phyloP scores from a whole-genome alignment of 2,888 invertebrate species.

The Melanotus villosus region DNA sequence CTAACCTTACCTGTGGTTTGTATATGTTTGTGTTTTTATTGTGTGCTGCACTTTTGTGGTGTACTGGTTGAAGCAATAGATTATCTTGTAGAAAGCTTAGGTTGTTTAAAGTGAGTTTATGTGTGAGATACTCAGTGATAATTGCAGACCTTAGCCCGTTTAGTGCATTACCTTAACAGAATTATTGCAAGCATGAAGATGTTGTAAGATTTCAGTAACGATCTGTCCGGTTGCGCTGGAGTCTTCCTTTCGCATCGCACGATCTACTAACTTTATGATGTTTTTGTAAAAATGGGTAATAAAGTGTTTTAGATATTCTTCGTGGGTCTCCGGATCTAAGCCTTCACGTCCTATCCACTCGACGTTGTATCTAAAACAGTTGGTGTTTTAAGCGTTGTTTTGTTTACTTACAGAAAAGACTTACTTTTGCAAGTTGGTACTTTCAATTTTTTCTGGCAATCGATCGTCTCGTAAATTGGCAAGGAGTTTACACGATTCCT shows the following conservation, averaged over 20 bases:
- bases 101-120: too few species aligned
- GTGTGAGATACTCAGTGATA: too few species aligned
- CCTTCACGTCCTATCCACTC: conserved; percentile 98
- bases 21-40: too few species aligned
- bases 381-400: too few species aligned
- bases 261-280: conserved; percentile 91
- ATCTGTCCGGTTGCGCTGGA: conserved; percentile 94
- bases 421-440: conserved; percentile 90
- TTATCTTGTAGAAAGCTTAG: too few species aligned
- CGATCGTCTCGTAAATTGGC: conserved; percentile 92
- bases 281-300: conserved; percentile 95
- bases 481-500: conserved; percentile 91
- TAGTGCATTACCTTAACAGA: conserved; percentile 80
- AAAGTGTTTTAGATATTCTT: conserved; percentile 94
- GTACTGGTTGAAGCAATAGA: too few species aligned
- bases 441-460: conserved; percentile 89
- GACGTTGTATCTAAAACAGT: conserved; percentile 84
- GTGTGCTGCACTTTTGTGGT: too few species aligned
- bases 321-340: conserved; percentile 91
- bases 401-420: too few species aligned
- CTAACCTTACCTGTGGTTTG: too few species aligned
- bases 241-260: conserved; percentile 96
- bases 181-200: conserved; percentile 95
- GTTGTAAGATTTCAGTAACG: conserved; percentile 94
- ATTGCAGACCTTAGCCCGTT: background rate